Conservation (phyloP, 2,113 vertebrate species). For the Mungos mungo region DNA sequence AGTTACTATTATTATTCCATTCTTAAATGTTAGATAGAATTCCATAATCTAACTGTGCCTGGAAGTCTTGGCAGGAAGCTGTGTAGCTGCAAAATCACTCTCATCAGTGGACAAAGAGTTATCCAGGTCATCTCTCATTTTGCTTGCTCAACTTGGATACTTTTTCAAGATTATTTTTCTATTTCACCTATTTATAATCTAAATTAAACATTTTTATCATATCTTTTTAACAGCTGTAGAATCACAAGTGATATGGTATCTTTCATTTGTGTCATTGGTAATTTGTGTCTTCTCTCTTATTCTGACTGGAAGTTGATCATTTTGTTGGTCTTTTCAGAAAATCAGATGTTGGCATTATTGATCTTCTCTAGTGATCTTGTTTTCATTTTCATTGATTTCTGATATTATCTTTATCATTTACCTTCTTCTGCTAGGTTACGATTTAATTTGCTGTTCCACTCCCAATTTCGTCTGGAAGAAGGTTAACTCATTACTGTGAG, state of each 20-base stretch:
- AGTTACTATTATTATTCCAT: neutral
- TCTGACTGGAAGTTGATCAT: neutral
- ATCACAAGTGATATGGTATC: neutral
- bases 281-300: neutral
- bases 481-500: neutral
- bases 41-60: neutral
- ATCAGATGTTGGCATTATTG: neutral
- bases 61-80: neutral
- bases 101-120: too few species aligned
- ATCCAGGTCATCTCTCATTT: neutral
- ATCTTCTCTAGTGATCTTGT: neutral
- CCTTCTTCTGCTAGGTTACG: neutral
- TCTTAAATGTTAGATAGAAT: neutral
- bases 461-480: neutral
- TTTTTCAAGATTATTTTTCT: neutral
- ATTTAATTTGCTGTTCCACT: neutral
- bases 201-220: neutral
- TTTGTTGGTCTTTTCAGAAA: neutral
- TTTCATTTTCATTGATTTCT: neutral
- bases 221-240: neutral
- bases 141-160: neutral
- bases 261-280: neutral
- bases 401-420: neutral
- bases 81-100: too few species aligned
- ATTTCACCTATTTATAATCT: neutral